Conservation (phyloP, 2,888 invertebrate species). For the Yponomeuta evonymella region DNA sequence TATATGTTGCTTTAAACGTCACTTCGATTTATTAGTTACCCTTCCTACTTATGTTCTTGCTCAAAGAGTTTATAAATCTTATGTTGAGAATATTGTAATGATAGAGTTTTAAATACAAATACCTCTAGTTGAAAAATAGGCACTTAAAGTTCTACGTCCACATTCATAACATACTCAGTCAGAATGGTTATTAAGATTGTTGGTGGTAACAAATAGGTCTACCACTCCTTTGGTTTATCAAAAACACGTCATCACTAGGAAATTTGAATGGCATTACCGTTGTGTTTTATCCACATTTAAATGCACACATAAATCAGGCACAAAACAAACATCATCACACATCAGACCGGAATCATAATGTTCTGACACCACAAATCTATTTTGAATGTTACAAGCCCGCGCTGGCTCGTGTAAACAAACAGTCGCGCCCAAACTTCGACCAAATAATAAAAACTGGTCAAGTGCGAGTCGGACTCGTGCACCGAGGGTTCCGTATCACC, state of each 20-base stretch:
- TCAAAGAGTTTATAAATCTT: neutral
- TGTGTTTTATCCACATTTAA: slow-evolving; percentile 5
- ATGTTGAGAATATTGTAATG: no score
- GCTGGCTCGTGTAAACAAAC: slow-evolving; percentile 63
- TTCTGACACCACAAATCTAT: slow-evolving; percentile 73
- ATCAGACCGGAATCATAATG: slow-evolving; percentile 57
- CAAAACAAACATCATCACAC: slow-evolving; percentile 26
- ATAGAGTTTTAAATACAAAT: no score
- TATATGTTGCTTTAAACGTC: slow-evolving; percentile 1
- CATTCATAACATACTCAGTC: no score
- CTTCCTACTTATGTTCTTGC: neutral
- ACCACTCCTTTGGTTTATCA: neutral
- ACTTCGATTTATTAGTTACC: neutral
- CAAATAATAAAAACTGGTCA: slow-evolving; percentile 42
- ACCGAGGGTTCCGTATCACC: no score
- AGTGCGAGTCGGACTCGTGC: no score
- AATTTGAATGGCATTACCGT: neutral
- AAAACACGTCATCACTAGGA: neutral
- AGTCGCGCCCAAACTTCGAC: slow-evolving; percentile 70
- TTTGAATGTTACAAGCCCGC: slow-evolving; percentile 48
- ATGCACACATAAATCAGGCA: slow-evolving; percentile 7
- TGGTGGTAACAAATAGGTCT: no score
- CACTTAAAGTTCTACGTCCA: no score
- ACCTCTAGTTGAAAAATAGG: no score
- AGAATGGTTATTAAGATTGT: no score